These are phyloP conservation scores for Stichopus chloronotus DNA, from an alignment of 35 echinoderm and acorn worm genomes.

Conservation along the genomic window DNA sequence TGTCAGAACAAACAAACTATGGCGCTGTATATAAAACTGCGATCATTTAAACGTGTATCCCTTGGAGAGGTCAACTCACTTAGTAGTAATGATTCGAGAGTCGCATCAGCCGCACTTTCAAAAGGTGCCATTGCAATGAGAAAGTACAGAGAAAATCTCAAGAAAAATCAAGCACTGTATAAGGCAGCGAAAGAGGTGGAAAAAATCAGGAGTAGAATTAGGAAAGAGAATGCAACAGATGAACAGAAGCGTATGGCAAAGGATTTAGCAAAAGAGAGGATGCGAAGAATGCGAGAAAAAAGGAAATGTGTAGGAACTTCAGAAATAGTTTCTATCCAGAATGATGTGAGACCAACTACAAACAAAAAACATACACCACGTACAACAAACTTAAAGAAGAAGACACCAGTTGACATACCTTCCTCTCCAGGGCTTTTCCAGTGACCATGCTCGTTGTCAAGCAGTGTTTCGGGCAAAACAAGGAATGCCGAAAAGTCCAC, in stretches of 20 bases:
- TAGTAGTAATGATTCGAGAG: not conserved
- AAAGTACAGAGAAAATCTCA: constrained; percentile 12
- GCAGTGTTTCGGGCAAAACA: constrained; percentile 18
- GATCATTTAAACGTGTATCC: not conserved
- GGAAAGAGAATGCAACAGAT: constrained; percentile 22
- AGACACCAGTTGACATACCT: constrained; percentile 3
- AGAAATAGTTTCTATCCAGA: not conserved
- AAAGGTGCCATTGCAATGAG: constrained; percentile 22
- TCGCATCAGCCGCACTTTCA: not conserved
- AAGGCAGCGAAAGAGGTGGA: not conserved
- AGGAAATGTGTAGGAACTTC: not conserved
- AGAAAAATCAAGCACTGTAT: constrained; percentile 23
- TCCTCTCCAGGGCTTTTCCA: constrained; percentile 26
- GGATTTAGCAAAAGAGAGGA: constrained; percentile 1
- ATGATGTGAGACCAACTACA: not conserved
- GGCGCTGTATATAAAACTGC: not conserved
- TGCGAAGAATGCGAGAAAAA: constrained; percentile 4
- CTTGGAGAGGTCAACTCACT: not conserved
- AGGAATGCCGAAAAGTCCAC: constrained; percentile 22
- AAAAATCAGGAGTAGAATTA: constrained; percentile 23
- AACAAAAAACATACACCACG: not conserved
- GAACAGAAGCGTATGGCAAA: not conserved
- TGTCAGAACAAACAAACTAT: not conserved
- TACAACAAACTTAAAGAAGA: not conserved
- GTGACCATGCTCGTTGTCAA: not conserved